Base-by-base conservation (phyloP, 37 sponge, comb jelly and placozoan genomes). In the Beroe ovata region DNA sequence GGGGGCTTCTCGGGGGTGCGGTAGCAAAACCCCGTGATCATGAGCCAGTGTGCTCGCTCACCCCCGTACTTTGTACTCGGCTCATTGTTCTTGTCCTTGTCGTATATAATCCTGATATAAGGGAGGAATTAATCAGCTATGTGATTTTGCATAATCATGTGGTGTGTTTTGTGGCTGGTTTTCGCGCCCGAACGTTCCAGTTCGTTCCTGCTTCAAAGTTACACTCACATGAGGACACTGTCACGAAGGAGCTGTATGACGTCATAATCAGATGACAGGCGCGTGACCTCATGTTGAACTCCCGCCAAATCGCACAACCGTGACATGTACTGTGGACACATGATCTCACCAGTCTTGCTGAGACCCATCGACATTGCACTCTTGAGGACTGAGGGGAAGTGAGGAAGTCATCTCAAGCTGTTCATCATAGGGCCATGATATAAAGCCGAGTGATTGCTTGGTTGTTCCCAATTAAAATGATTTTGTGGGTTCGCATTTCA, bases 51-150 rank as follows among this genome's bases (percentile, higher is more conserved):
- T 1, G 84, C 84, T 4, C 28, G 4, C 21, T 77, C 84, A 2
- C 84, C 84, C 0, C 54, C 84, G 84, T 77, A 77, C 26, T 23
- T 0, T 4, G 84, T 77, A 8, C 36, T 40, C 26, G 84, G 84
- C 54, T 39, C 84, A 54, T 77, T 77, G 54, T 77, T 77, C 54
- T 77, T 77, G 28, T 77, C 84, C 22, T 77, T 77, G n/a, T 77
- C 84, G 21, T 77, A 77, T 11, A 77, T 77, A 25, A 77, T 77
- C 84, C 41, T 77, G 84, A 33, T 34, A 18, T 58, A 58, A 19
- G 11, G 18, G 18, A 19, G 16, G 59, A 18, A 19, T 58, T 11
- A 58, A 58, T 18, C 11, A 19, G 16, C 59, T 58, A 18, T 58
- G 18, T 18, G 16, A 58, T 19, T 58, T 19, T 58, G 59, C 16